Percentiles rank a stretch among this genome's conserved stretches.
Conservation (phyloP, 2,113 vertebrate species). For the Charadrius vociferus region DNA sequence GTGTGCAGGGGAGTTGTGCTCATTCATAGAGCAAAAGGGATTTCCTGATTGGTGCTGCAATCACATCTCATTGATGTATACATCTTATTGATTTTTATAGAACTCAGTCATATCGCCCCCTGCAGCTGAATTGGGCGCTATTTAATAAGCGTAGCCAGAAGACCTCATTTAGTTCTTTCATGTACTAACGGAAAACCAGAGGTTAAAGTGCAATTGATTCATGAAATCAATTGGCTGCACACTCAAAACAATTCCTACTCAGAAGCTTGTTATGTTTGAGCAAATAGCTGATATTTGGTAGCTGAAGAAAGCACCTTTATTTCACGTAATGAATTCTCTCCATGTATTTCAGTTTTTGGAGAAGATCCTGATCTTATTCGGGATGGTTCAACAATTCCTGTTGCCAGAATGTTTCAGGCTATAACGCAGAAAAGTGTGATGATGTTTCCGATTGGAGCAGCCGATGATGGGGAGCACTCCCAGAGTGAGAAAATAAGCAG, state of each 20-base stretch:
- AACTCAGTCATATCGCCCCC: not conserved
- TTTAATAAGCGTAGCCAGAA: not conserved
- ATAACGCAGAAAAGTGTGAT: slow-evolving; percentile 73
- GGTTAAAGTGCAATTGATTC: not conserved
- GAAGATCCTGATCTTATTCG: slow-evolving; percentile 78
- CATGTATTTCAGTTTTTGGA: slow-evolving; percentile 76
- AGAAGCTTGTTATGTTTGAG: not conserved
- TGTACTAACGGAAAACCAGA: not conserved
- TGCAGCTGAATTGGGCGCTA: not conserved
- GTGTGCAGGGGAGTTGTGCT: not conserved
- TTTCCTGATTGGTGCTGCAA: not conserved
- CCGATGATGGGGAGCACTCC: slow-evolving; percentile 78
- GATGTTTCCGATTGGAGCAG: slow-evolving; percentile 77
- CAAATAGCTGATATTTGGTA: not conserved
- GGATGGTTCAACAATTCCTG: slow-evolving; percentile 80
- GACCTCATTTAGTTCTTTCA: not conserved
- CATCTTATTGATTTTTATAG: not conserved
- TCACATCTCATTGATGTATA: not conserved
- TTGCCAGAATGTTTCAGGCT: slow-evolving; percentile 75
- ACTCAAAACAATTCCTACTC: not conserved
- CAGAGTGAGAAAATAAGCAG: slow-evolving; percentile 86
- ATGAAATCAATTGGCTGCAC: not conserved
- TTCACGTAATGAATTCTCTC: not conserved
- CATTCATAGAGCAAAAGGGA: not conserved
- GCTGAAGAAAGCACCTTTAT: not conserved